Evolutionary conservation across 2,797 vertebrate species (phyloP).

Genomic region (Staurois parvus): DNA sequence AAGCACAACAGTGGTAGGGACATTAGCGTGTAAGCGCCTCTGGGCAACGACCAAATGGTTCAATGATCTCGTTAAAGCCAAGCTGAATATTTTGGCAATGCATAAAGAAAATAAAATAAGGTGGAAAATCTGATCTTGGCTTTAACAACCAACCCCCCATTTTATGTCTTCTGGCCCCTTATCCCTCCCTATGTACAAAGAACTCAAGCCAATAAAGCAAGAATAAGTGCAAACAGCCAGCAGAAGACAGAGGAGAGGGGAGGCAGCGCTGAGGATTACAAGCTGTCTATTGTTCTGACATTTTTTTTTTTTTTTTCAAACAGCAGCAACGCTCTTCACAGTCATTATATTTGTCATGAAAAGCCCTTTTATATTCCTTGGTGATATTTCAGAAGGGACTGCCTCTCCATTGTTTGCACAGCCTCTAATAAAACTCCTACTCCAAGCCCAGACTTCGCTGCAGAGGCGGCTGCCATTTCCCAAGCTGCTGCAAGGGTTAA

Average conservation of each 20-base stretch:
- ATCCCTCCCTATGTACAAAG: background rate
- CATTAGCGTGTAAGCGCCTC: background rate
- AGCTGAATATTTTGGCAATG: background rate
- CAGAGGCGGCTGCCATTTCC: background rate
- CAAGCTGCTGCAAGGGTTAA: conserved; percentile 29
- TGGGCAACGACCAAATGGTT: background rate
- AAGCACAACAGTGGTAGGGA: background rate
- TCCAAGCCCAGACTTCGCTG: background rate
- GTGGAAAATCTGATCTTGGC: background rate
- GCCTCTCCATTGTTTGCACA: background rate
- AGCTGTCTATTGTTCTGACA: background rate
- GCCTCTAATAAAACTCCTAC: conserved; percentile 1
- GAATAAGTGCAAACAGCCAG: background rate
- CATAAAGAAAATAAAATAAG: background rate
- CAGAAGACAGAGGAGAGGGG: conserved; percentile 14
- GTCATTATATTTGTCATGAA: background rate
- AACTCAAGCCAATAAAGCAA: background rate
- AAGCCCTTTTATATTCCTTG: background rate
- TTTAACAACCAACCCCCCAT: background rate
- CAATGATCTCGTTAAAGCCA: too few species aligned
- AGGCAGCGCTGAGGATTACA: background rate
- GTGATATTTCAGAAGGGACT: background rate
- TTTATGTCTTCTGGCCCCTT: background rate
- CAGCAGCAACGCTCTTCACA: background rate
- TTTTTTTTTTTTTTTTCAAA: too few species aligned